These are phyloP conservation scores for Nephrotoma flavescens DNA, from an alignment of 2,888 invertebrate genomes.

Conservation along the genomic window DNA sequence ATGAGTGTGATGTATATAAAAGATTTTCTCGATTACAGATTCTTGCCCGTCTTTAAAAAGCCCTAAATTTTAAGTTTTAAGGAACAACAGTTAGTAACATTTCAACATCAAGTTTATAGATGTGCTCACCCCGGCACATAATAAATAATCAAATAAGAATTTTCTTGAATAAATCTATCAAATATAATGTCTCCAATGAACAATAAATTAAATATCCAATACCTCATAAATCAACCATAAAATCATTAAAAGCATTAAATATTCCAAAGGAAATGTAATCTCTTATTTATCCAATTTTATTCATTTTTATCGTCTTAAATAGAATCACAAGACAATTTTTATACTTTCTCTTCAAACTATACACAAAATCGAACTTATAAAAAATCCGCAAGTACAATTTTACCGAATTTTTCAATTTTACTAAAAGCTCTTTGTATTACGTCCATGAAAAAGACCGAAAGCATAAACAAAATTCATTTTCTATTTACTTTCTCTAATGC, in stretches of 20 bases:
- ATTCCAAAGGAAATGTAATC: not conserved
- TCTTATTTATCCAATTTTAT: not conserved
- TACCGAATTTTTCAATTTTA: not conserved
- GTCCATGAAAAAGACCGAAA: not conserved
- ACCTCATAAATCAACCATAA: not conserved
- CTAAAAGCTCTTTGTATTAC: not conserved
- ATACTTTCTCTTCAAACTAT: not conserved
- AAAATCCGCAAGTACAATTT: not conserved
- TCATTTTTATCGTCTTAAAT: not conserved
- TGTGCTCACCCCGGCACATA: no score
- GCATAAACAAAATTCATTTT: not conserved
- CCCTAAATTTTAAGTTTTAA: no score
- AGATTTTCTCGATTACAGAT: no score
- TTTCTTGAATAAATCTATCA: no score
- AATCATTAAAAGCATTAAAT: not conserved
- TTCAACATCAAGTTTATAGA: no score
- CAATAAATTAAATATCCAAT: not conserved
- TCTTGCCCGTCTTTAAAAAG: no score
- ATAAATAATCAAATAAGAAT: no score
- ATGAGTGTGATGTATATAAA: no score
- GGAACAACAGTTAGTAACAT: no score
- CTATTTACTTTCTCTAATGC: not conserved
- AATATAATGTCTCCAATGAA: not conserved
- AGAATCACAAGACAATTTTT: not conserved
- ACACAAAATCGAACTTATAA: not conserved